Evolutionary conservation across 2,113 vertebrate genomes (phyloP).

Genomic region (Tilapia sparmanii): DNA sequence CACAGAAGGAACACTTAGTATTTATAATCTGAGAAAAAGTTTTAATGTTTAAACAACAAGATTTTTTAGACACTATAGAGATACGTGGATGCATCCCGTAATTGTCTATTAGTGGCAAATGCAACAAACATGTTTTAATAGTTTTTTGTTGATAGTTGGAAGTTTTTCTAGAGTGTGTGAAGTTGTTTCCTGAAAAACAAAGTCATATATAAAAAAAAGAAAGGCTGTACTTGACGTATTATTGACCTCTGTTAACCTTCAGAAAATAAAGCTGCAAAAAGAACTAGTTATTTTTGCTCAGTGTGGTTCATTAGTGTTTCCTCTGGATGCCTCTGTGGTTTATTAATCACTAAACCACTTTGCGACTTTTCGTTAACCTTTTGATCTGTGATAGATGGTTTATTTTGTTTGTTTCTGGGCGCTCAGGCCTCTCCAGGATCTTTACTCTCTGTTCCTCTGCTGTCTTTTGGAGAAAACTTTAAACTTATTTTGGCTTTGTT

Average conservation of each 20-base stretch:
- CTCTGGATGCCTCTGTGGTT: slow-evolving; percentile 4
- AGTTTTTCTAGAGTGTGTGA: not conserved
- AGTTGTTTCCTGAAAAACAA: not conserved
- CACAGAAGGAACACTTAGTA: not conserved
- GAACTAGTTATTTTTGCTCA: not conserved
- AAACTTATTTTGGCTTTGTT: not conserved
- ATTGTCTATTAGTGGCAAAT: not conserved
- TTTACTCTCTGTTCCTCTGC: not conserved
- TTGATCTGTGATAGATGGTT: slow-evolving; percentile 35
- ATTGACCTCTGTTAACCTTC: not conserved
- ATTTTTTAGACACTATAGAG: not conserved
- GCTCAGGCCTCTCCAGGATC: not conserved
- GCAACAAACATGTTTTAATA: not conserved
- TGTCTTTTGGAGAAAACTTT: not conserved
- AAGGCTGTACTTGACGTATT: not conserved
- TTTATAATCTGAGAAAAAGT: not conserved
- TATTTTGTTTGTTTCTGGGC: not conserved
- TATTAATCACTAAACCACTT: slow-evolving; percentile 24
- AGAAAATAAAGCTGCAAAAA: not conserved
- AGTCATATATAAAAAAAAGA: not conserved
- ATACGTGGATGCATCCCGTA: not conserved
- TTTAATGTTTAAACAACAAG: not conserved
- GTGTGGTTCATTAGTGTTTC: slow-evolving; percentile 2
- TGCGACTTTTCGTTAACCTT: not conserved
- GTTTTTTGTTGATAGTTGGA: not conserved